Conservation (phyloP, 2,888 invertebrate species). For the Micoletzkya japonica region DNA sequence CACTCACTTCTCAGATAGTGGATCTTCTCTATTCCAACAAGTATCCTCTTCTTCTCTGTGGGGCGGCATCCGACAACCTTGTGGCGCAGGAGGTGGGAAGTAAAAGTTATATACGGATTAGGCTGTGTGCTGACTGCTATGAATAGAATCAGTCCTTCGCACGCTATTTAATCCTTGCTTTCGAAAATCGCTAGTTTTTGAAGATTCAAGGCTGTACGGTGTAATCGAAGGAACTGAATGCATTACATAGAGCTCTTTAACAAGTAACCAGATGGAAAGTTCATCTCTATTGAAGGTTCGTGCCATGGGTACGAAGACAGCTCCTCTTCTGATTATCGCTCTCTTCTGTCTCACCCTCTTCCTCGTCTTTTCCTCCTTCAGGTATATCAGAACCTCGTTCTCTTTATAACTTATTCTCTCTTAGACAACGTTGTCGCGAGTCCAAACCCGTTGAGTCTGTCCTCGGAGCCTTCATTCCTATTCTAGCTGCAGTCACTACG, state of each 20-base stretch:
- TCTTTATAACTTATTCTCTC: neutral
- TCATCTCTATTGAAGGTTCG: conserved; percentile 15
- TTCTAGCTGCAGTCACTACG: conserved; percentile 37
- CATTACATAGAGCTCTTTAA: no score
- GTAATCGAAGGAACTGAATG: no score
- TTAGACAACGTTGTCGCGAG: conserved; percentile 31
- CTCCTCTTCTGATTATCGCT: conserved; percentile 43
- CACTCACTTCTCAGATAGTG: conserved; percentile 33
- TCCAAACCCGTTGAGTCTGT: conserved; percentile 48
- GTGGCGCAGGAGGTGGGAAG: conserved; percentile 37
- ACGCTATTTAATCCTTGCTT: no score
- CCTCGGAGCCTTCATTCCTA: conserved; percentile 47
- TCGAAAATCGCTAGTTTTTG: no score
- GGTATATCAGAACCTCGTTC: no score
- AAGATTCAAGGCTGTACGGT: no score
- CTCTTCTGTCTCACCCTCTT: conserved; percentile 38
- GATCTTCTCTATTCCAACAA: conserved; percentile 42
- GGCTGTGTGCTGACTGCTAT: no score
- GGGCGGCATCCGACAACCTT: conserved; percentile 46
- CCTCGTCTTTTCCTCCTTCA: conserved; percentile 46
- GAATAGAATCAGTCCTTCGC: no score
- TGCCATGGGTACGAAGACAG: conserved; percentile 42
- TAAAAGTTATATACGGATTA: no score
- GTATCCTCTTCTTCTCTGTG: conserved; percentile 38
- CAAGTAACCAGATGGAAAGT: neutral